phyloP scores from a whole-genome alignment of 2,113 vertebrate genomes.

The Natator depressus region DNA sequence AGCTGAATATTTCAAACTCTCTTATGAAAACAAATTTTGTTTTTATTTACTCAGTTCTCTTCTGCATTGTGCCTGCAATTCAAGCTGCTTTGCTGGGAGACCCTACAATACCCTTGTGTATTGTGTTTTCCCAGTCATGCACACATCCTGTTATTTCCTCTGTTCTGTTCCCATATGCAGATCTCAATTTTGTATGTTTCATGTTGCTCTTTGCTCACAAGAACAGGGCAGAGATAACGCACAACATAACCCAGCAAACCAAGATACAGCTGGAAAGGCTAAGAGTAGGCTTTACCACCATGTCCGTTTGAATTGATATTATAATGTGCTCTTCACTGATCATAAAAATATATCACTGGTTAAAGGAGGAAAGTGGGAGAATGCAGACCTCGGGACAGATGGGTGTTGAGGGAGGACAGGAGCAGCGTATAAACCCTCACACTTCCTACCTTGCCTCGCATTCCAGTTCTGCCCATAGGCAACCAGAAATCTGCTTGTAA shows the following conservation, averaged over 20 bases:
- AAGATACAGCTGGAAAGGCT: not conserved
- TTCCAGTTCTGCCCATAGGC: not conserved
- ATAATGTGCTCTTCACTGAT: constrained; percentile 22
- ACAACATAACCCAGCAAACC: not conserved
- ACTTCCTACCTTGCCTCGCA: not conserved
- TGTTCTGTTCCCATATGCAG: not conserved
- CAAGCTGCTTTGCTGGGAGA: not conserved
- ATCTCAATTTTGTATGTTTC: constrained; percentile 18
- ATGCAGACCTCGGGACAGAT: not conserved
- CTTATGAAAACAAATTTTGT: not conserved
- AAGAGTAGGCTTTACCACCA: not conserved
- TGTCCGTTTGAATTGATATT: constrained; percentile 11
- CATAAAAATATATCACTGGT: not conserved
- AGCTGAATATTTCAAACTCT: constrained; percentile 24
- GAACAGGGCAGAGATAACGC: not conserved
- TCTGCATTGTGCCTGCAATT: not conserved
- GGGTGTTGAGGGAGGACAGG: constrained; percentile 7
- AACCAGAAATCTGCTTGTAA: not conserved
- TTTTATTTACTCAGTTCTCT: constrained; percentile 7
- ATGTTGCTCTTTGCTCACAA: not conserved
- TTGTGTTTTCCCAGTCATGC: not conserved
- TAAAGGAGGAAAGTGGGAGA: not conserved
- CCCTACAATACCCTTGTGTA: not conserved
- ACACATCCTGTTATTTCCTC: not conserved
- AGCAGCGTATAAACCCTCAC: not conserved